Evolutionary conservation across 2,888 invertebrate genomes (phyloP).

Genomic region (Drosophila paracracens): DNA sequence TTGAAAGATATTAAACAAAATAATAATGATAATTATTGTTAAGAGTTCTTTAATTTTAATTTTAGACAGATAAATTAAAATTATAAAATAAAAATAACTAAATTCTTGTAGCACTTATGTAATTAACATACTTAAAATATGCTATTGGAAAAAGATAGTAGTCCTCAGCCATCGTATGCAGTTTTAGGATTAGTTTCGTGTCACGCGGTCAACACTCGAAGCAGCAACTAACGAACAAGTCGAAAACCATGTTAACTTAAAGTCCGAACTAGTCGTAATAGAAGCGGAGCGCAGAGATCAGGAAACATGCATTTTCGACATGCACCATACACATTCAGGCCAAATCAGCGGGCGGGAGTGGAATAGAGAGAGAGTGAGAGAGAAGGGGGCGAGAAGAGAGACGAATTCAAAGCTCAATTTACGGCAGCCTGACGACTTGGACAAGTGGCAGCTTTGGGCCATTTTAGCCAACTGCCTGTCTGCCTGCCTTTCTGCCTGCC

Average conservation of each 20-base stretch:
- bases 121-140: neutral
- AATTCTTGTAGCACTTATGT: neutral
- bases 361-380: neutral
- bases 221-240: conserved; percentile 60
- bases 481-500: conserved; percentile 11
- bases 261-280: conserved; percentile 58
- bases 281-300: conserved; percentile 56
- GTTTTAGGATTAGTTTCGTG: conserved; percentile 6
- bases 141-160: neutral
- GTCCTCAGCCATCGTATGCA: neutral
- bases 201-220: conserved; percentile 41
- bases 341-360: conserved; percentile 47
- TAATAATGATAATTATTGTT: no score
- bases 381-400: neutral
- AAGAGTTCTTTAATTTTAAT: neutral
- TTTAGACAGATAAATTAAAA: neutral
- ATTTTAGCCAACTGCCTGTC: conserved; percentile 49
- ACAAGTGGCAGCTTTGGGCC: conserved; percentile 71
- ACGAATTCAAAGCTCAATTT: conserved; percentile 69
- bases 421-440: conserved; percentile 62
- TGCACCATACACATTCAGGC: conserved; percentile 70
- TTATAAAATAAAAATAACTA: neutral
- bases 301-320: conserved; percentile 75
- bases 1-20: neutral
- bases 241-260: conserved; percentile 65